phyloP scores from a whole-genome alignment of 2,113 vertebrate species.

The Ahaetulla prasina region DNA sequence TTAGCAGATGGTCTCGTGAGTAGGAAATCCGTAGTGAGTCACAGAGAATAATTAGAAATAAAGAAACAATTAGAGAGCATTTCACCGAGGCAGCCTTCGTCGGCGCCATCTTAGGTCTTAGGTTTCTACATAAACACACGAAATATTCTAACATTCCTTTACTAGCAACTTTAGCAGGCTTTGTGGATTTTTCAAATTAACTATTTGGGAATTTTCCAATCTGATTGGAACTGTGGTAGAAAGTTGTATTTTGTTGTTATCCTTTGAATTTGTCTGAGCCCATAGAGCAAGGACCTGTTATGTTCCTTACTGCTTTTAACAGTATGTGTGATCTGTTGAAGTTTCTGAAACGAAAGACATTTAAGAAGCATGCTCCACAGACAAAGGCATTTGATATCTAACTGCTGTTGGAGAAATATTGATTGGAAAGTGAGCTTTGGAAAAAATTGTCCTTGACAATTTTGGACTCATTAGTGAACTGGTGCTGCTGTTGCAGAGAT shows the following conservation, averaged over 20 bases:
- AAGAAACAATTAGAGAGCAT: too few species aligned
- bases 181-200: background rate
- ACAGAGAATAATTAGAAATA: too few species aligned
- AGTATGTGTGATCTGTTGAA: background rate
- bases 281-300: background rate
- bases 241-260: background rate
- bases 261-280: background rate
- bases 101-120: too few species aligned
- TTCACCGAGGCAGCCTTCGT: too few species aligned
- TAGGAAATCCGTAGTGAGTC: too few species aligned
- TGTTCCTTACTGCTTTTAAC: background rate
- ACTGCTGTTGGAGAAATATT: background rate
- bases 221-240: background rate
- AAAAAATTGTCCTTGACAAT: background rate
- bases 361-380: background rate
- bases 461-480: background rate
- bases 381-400: background rate
- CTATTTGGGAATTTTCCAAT: background rate
- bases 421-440: background rate
- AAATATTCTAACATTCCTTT: background rate
- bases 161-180: background rate
- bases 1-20: too few species aligned
- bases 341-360: background rate
- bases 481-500: background rate
- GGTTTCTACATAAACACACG: background rate